Evolutionary conservation across 2,888 invertebrate genomes (phyloP).

Genomic region (Xestobium rufovillosum): DNA sequence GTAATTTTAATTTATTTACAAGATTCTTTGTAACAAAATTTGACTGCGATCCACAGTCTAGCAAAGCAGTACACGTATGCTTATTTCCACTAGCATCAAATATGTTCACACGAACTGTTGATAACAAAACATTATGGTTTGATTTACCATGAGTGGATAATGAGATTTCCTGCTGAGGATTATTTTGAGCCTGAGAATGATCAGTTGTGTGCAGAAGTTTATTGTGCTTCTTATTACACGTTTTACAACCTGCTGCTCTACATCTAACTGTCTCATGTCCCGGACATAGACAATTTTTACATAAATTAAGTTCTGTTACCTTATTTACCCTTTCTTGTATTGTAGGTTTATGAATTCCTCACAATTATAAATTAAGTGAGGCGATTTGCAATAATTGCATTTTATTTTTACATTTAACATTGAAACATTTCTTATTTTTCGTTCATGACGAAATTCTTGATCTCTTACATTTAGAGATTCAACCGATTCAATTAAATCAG

Average conservation of each 20-base stretch:
- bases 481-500: not conserved
- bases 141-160: not conserved
- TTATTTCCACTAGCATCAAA: not conserved
- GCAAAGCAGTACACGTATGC: not conserved
- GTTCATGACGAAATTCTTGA: constrained; percentile 4
- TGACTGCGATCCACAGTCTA: not conserved
- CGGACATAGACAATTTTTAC: not conserved
- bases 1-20: not conserved
- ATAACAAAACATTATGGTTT: not conserved
- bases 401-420: not conserved
- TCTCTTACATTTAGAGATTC: not conserved
- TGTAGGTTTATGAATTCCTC: not conserved
- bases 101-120: constrained; percentile 1
- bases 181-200: not conserved
- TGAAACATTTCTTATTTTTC: constrained; percentile 7
- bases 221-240: not conserved
- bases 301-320: not conserved
- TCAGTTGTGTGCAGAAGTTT: not conserved
- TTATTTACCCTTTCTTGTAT: not conserved
- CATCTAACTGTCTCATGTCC: not conserved
- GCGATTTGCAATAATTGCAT: not conserved
- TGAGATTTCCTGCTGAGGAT: too few relatives aligned
- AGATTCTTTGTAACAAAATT: constrained; percentile 1
- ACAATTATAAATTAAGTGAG: constrained; percentile 2
- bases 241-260: constrained; percentile 1